A percentile compares a stretch with the other conserved stretches of the same genome.
Conservation (phyloP, 2,888 invertebrate species). For the Galeruca laticollis region DNA sequence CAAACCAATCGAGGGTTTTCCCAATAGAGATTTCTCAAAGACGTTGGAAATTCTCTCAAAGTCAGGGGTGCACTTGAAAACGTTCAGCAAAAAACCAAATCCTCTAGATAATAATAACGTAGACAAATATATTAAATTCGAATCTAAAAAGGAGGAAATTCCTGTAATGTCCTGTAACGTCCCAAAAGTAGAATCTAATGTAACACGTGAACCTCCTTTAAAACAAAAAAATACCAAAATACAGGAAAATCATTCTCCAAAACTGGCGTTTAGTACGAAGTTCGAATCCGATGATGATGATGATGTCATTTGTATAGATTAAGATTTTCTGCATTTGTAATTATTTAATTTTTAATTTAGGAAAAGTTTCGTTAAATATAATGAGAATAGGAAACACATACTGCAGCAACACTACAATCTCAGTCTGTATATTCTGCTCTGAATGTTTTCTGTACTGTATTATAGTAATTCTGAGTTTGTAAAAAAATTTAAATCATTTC, state of each 20-base stretch:
- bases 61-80: constrained; percentile 12
- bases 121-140: not conserved
- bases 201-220: no score
- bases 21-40: not conserved
- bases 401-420: no score
- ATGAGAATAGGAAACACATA: no score
- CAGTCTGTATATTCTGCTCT: no score
- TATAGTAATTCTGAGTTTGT: no score
- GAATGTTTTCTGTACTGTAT: no score
- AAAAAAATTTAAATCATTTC: no score
- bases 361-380: no score
- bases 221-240: not conserved
- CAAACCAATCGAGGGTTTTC: not conserved
- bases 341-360: no score
- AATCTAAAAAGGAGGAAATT: not conserved
- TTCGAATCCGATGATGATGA: constrained; percentile 3
- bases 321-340: not conserved
- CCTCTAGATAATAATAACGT: not conserved
- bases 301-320: constrained; percentile 25
- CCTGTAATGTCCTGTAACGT: no score
- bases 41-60: constrained; percentile 5
- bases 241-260: not conserved
- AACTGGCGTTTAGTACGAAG: not conserved
- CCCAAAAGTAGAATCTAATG: not conserved
- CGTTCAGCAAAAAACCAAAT: not conserved